Percentiles rank a stretch among this genome's conserved stretches.
phyloP scores from a whole-genome alignment of 1,140 invertebrate species.

The Sminthurinus signatus region DNA sequence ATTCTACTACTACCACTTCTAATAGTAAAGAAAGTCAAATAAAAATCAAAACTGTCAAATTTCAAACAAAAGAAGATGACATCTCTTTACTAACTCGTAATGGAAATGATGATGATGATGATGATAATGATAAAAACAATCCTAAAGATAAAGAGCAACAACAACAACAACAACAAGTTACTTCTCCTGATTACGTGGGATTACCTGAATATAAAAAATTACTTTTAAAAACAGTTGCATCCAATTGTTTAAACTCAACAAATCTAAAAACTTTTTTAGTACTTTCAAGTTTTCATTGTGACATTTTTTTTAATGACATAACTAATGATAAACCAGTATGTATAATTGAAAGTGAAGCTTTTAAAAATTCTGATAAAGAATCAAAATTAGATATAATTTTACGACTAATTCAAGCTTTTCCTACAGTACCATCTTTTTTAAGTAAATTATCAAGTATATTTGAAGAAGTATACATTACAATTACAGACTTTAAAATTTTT shows the following conservation, averaged over 20 bases:
- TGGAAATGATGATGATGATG: too few relatives aligned
- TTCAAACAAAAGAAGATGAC: neutral
- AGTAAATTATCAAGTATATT: slow-evolving; percentile 3
- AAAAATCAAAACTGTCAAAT: neutral
- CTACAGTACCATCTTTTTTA: neutral
- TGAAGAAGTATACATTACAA: neutral
- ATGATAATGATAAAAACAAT: too few relatives aligned
- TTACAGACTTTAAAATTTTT: neutral
- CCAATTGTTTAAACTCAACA: neutral
- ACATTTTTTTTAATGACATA: neutral
- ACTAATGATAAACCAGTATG: neutral
- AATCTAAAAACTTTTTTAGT: neutral
- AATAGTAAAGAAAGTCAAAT: too few relatives aligned
- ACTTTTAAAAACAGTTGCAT: neutral
- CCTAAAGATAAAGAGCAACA: too few relatives aligned
- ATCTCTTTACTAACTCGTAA: too few relatives aligned
- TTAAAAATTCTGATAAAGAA: neutral
- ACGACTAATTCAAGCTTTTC: neutral
- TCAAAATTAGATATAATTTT: neutral
- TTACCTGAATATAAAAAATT: neutral
- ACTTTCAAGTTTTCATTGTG: neutral
- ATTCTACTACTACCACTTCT: too few relatives aligned
- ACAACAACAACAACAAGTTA: too few relatives aligned
- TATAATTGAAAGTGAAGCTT: slow-evolving; percentile 1
- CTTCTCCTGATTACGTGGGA: too few relatives aligned